Evolutionary conservation across 2,888 invertebrate species (phyloP).

Genomic region (Drosophila sordidula): DNA sequence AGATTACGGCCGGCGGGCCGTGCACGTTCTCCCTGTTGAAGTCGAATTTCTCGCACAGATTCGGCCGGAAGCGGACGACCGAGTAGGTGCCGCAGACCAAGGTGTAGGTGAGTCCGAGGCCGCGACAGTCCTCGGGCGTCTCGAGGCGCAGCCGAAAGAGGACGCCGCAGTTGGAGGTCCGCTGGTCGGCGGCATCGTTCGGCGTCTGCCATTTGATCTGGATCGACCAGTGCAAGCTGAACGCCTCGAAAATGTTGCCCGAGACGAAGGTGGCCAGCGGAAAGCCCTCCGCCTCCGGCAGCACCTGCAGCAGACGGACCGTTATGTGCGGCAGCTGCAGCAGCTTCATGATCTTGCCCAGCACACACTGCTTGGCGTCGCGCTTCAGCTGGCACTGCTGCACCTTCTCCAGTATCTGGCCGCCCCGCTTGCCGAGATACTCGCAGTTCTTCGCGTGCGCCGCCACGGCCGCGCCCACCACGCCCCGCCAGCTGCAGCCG

Average conservation of each 20-base stretch:
- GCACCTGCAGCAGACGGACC: constrained; percentile 30
- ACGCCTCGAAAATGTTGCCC: constrained; percentile 15
- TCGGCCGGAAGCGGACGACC: constrained; percentile 39
- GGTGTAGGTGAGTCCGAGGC: constrained; percentile 32
- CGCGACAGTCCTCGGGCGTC: fast-evolving
- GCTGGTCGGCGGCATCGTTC: neutral
- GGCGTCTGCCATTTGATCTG: constrained; percentile 24
- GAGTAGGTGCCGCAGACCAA: constrained; percentile 30
- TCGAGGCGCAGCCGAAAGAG: constrained; percentile 27
- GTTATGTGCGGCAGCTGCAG: constrained; percentile 25
- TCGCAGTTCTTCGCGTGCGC: constrained; percentile 26
- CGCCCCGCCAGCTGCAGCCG: constrained; percentile 47
- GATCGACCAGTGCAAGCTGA: constrained; percentile 29
- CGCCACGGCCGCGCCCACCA: neutral
- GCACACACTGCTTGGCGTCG: neutral
- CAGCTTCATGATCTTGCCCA: constrained; percentile 17
- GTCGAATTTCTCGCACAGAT: constrained; percentile 41
- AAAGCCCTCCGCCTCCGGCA: constrained; percentile 7
- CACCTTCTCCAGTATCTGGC: constrained; percentile 22
- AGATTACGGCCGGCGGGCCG: constrained; percentile 27
- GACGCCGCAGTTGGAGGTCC: neutral
- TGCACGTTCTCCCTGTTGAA: neutral
- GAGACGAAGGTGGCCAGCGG: neutral
- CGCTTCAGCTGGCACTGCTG: neutral
- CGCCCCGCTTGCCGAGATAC: constrained; percentile 19